Percentiles rank a stretch among this genome's conserved stretches.
phyloP scores from a whole-genome alignment of 2,797 vertebrate species.

The Arrhamphus sclerolepis region DNA sequence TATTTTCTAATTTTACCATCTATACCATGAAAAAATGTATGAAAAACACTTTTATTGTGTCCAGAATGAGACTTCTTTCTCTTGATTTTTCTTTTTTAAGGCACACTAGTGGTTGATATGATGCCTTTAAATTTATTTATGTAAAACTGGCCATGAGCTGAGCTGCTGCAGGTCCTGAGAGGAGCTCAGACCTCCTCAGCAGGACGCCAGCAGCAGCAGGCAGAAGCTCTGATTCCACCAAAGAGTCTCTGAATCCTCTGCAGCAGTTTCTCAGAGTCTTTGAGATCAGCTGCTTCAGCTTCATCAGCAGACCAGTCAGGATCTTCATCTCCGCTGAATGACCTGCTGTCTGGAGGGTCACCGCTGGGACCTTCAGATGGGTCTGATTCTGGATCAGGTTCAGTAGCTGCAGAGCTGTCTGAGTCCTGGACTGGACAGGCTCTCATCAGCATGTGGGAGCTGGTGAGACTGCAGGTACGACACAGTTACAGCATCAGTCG shows the following conservation, averaged over 20 bases:
- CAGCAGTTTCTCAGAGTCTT: background rate
- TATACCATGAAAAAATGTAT: no score
- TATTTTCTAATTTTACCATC: no score
- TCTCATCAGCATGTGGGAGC: background rate
- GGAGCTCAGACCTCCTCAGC: background rate
- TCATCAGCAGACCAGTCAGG: no score
- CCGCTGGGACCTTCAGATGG: background rate
- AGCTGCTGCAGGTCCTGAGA: no score
- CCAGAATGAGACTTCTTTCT: no score
- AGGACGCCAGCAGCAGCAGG: background rate
- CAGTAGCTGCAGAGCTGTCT: background rate
- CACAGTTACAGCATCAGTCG: background rate
- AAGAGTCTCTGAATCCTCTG: background rate
- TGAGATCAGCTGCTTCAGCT: background rate
- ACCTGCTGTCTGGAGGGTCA: background rate
- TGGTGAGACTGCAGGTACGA: background rate
- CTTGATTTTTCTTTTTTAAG: no score
- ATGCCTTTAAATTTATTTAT: no score
- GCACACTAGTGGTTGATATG: no score
- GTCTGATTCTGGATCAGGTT: background rate
- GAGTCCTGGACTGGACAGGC: background rate
- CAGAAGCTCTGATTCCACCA: background rate
- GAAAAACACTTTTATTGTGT: no score
- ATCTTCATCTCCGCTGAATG: no score
- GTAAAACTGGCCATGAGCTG: no score